Base-by-base conservation (phyloP, 2,888 invertebrate species). In the Boloria selene region DNA sequence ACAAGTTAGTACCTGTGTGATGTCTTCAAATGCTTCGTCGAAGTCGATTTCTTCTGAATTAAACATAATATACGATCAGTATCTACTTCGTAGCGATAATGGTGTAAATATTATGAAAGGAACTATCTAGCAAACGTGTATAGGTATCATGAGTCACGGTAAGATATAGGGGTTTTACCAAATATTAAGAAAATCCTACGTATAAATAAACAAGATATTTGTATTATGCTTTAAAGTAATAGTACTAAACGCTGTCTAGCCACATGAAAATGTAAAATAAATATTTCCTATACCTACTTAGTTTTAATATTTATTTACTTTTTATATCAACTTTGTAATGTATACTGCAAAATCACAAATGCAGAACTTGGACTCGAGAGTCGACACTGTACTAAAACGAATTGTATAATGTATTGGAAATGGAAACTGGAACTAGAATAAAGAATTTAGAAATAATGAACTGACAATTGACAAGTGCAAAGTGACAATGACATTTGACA, bases 41-140 rank as follows among this genome's bases (percentile, higher is more conserved):
- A 61, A 51, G 31, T 65, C 61, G 52, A 64, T 61, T 22, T 70
- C 56, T 10, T 53, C 22, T 22, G 64, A 58, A 54, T 65, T n/a
- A 60, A 38, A 62, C 70, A 72, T 72, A 64, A 54, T 53, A 65
- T 17, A 53, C 49, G 17, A 49, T 47, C 47, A 31, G 49, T 49
- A 49, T 59, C 47, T 17, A 38, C 38, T 50, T 38, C 31, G 13
- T 49, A 49, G 38, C 38, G 17, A 56, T 45, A 22, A 56, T 45
- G 45, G 45, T 45, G 45, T 26, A 22, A 16, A 56, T 22, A 56
- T 44, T 45, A 5, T 4, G 7, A 22, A 55, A 22, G 44, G 45
- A 56, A 45, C 17, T 55, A 55, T 45, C 22, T 26, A n/a, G 56
- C 56, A 56, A 56, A 56, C 45, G 31, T 31, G 31, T 38, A 22